Base-by-base conservation (phyloP, 2,113 vertebrate species). In the Paracanthobrama guichenoti region DNA sequence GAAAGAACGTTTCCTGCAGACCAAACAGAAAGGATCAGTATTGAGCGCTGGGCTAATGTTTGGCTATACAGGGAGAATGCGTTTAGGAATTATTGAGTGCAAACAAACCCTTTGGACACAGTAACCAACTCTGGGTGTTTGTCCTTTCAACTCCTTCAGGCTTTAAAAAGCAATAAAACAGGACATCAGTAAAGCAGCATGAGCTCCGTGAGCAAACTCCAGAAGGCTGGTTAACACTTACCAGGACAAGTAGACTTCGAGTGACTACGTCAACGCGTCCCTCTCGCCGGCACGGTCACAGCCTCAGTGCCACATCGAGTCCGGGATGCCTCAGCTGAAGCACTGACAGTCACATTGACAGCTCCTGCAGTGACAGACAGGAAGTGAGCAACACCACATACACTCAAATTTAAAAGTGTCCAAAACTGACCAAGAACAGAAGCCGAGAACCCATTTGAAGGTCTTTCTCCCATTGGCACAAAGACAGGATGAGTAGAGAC, bases 211-310 rank as follows among this genome's bases (percentile, higher is more conserved):
- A 55, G 2, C 5, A 57, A 13, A 39, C 39, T 4, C 26, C 2
- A 22, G 12, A 14, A 12, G 69, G 44, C 1, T 39, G 31, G 8
- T 42, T 44, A 7, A 26, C 42, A 50, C 92, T 86, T 62, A 96
- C 96, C 94, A 96, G 93, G 44, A 97, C 94, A 42, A 95, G 90
- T 42, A 97, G 91, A 22, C 92, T 75, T 4, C 87, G 92, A 67
- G 93, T 95, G 60, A 97, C 94, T 0, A 89, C 87, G 13, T 97
- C 96, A 4, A 94, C 91, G 42, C 88, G 90, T 11, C 96, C 96
- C 96, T 85, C 92, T 94, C 3, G 93, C 88, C 8, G 94, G 95
- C 0, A 92, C 90, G 10, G 60, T 91, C 62, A 95, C 94, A 0
- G 95, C 42, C 74, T 94, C 93, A 77, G 90, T 94, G 67, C 87